Base-by-base conservation (phyloP, 2,113 vertebrate genomes). In the Prunella himalayana region DNA sequence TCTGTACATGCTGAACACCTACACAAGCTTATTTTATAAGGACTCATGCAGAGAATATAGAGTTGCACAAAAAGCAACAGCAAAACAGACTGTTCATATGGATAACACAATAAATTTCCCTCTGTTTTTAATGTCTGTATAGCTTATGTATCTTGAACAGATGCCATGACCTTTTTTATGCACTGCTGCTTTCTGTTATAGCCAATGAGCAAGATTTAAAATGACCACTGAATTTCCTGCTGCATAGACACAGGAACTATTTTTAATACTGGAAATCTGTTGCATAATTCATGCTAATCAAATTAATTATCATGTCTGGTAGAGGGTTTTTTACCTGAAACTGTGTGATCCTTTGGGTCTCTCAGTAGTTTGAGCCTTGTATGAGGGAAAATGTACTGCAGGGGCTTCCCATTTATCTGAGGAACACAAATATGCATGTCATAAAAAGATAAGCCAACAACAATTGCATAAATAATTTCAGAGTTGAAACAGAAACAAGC, bases 341-440 rank as follows among this genome's bases (percentile, higher is more conserved):
- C 98, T 24, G 99, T 99, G 97, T 98, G 98, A 97, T 99, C 99
- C 97, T 98, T 99, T 13, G 98, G 98, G 97, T 99, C 99, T 97
- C 98, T 98, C 77, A 98, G 98, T 33, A 99, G 97, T 97, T 98
- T 99, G 93, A 99, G 97, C 76, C 98, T 98, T 72, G 98, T 95
- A 92, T 99, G 98, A 88, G 99, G 99, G 94, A 99, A 99, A 94
- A 98, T 96, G 88, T 99, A 99, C 66, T 99, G 99, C 33, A 98
- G 95, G 31, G 98, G 98, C 95, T 99, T 99, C 79, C 98, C 98
- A 37, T 98, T 98, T 96, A 99, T 98, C 99, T 99, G 97, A 95
- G 95, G 81, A 94, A 98, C 78, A 98, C 94, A 98, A 95, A 97
- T 27, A 92, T 21, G 69, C 35, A 88, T 30, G 33, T 92, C 66